Conservation (phyloP, 2,797 vertebrate species). For the Nyctibius grandis region DNA sequence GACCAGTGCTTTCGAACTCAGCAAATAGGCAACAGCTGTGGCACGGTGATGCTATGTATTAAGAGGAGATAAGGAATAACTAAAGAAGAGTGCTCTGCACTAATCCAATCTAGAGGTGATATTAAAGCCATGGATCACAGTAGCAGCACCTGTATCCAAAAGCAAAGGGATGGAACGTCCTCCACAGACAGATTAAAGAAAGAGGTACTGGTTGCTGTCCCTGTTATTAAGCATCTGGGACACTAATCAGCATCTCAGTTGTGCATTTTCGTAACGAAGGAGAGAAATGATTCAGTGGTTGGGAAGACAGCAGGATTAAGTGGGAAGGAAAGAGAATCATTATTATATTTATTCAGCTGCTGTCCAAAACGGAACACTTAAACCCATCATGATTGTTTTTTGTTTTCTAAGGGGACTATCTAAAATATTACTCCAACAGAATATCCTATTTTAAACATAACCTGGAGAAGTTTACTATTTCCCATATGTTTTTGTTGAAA, state of each 20-base stretch:
- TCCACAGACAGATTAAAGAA: neutral
- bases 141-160: neutral
- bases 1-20: neutral
- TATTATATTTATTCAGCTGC: neutral
- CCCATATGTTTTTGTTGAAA: slow-evolving; percentile 20
- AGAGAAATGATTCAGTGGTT: neutral
- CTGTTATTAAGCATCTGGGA: neutral
- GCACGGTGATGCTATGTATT: neutral
- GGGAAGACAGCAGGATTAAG: neutral
- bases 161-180: neutral
- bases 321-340: neutral
- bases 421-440: neutral
- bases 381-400: neutral
- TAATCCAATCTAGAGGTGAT: neutral
- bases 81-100: neutral
- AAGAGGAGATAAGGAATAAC: neutral
- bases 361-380: neutral
- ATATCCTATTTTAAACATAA: slow-evolving; percentile 18
- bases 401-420: neutral
- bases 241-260: neutral
- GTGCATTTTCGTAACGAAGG: neutral
- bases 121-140: neutral
- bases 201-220: neutral
- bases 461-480: slow-evolving; percentile 30
- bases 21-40: neutral